phyloP scores from a whole-genome alignment of 2,113 vertebrate genomes.

The Proterorhinus semilunaris region DNA sequence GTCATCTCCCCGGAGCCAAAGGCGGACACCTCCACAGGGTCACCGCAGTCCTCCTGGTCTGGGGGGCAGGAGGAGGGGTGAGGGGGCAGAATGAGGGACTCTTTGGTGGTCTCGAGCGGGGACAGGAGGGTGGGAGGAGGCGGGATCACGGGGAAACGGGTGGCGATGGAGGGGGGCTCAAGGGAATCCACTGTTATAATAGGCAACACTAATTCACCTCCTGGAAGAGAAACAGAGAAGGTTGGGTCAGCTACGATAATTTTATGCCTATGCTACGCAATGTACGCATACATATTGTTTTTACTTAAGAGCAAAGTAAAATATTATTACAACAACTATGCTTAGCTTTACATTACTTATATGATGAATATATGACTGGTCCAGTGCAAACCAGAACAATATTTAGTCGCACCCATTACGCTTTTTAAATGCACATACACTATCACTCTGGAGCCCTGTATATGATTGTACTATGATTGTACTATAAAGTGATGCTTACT shows the following conservation, averaged over 20 bases:
- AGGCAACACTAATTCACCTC: constrained; percentile 96
- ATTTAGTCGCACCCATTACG: too few relatives aligned
- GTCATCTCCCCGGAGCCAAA: constrained; percentile 93
- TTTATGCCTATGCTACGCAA: too few relatives aligned
- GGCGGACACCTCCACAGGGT: constrained; percentile 89
- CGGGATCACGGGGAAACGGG: constrained; percentile 88
- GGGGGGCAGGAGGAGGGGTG: constrained; percentile 85
- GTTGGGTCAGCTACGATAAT: constrained; percentile 65
- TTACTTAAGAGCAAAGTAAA: too few relatives aligned
- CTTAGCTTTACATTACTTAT: too few relatives aligned
- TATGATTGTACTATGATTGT: too few relatives aligned
- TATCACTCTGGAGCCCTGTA: too few relatives aligned
- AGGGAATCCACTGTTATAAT: constrained; percentile 95
- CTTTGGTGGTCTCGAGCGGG: constrained; percentile 88
- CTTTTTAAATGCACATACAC: too few relatives aligned
- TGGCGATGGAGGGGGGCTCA: constrained; percentile 91
- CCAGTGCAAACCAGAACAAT: too few relatives aligned
- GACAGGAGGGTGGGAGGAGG: constrained; percentile 88
- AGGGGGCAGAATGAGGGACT: constrained; percentile 80
- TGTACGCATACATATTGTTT: too few relatives aligned
- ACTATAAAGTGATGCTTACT: too few relatives aligned
- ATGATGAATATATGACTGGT: too few relatives aligned
- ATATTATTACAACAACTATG: too few relatives aligned
- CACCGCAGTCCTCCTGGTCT: constrained; percentile 92
- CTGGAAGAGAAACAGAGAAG: constrained; percentile 81